A percentile compares a stretch with the other conserved stretches of the same genome.
These are phyloP conservation scores for Lateolabrax maculatus DNA, from an alignment of 2,797 vertebrate species.

Conservation along the genomic window DNA sequence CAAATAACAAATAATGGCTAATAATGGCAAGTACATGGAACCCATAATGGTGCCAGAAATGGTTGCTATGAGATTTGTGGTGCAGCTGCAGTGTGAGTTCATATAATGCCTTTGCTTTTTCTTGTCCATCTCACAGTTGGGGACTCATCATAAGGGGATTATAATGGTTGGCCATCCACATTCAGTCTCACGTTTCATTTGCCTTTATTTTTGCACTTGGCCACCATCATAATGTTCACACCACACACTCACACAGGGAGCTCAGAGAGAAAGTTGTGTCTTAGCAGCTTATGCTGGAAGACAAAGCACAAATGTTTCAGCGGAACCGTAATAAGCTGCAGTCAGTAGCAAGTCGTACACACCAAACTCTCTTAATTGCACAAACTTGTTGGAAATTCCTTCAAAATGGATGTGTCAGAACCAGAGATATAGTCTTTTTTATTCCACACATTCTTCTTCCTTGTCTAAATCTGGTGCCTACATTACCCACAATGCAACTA, in stretches of 20 bases:
- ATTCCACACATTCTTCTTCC: too few species aligned
- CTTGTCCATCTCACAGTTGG: neutral
- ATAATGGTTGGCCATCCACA: neutral
- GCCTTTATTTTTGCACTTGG: neutral
- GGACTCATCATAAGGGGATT: neutral
- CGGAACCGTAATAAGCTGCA: too few species aligned
- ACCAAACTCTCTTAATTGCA: neutral
- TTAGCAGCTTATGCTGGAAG: too few species aligned
- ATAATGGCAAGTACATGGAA: neutral
- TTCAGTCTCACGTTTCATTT: slow-evolving; percentile 10
- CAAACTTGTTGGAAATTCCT: neutral
- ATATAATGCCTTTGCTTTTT: neutral
- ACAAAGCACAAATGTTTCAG: too few species aligned
- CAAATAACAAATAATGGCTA: slow-evolving; percentile 1
- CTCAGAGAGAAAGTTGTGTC: neutral
- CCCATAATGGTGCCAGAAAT: neutral
- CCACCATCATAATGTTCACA: neutral
- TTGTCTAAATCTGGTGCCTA: too few species aligned
- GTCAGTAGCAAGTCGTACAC: neutral
- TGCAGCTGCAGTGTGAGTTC: neutral
- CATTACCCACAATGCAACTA: too few species aligned
- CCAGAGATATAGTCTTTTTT: too few species aligned
- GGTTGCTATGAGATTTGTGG: neutral
- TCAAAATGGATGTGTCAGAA: too few species aligned
- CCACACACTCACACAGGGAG: neutral